Base-by-base conservation (phyloP, 53 echinoderm and acorn worm genomes). In the Pentamera pediparva region DNA sequence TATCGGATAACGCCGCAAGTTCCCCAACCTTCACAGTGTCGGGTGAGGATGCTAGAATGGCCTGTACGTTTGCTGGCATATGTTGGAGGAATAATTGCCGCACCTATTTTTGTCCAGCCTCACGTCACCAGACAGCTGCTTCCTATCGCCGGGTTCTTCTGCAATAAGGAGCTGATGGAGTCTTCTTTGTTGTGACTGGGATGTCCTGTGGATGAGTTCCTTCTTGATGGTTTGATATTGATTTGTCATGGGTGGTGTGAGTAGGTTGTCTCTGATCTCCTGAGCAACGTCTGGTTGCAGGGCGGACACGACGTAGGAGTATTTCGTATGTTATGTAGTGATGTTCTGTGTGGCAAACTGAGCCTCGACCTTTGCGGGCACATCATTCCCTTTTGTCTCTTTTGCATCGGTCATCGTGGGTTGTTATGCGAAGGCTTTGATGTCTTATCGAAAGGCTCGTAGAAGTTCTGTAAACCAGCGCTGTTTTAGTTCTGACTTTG, bases 1-100 rank as follows among this genome's bases (percentile, higher is more conserved):
- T n/a, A n/a, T n/a, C n/a, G n/a, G n/a, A n/a, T n/a, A n/a, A n/a
- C n/a, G n/a, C n/a, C n/a, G n/a, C n/a, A n/a, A n/a, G n/a, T n/a
- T n/a, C n/a, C n/a, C n/a, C n/a, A n/a, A n/a, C n/a, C n/a, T n/a
- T n/a, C n/a, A n/a, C n/a, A 18, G 17, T 50, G 12, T 48, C 65
- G 21, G 7, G 29, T 8, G 78, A 33, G 32, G 63, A 37, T 4
- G 63, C 78, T 2, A 62, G 36, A 38, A 62, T 78, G 31, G 41
- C 30, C 32, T 49, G 51, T 11, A 64, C 65, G 35, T 50, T 78
- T 4, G 26, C 32, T 3, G 78, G 65, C 5, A 78, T 33, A 4
- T 65, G 78, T 33, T 78, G 75, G 7, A 59, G 12, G 39, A 75
- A 75, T 8, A 75, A 37, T 34, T 75, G 56, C 19, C 35, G 28